phyloP scores from a whole-genome alignment of 1,140 invertebrate genomes.

The Danaus melanippus region DNA sequence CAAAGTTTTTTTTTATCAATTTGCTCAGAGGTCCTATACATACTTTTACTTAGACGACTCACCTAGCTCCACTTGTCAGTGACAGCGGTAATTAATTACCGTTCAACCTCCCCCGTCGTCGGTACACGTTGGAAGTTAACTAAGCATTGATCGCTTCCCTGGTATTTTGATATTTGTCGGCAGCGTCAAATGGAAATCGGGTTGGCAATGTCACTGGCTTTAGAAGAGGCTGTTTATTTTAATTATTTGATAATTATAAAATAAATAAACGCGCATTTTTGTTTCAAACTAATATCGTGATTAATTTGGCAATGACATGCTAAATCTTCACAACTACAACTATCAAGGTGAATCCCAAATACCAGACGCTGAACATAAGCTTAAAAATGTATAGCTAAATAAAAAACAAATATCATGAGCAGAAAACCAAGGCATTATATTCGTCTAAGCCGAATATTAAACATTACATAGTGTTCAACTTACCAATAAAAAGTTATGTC shows the following conservation, averaged over 20 bases:
- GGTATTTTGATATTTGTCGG: slow-evolving; percentile 24
- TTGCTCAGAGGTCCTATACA: slow-evolving; percentile 16
- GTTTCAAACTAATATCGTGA: too few relatives aligned
- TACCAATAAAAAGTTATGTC: too few relatives aligned
- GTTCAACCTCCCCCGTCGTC: slow-evolving; percentile 19
- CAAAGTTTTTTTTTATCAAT: slow-evolving; percentile 20
- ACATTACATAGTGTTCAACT: too few relatives aligned
- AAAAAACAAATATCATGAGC: too few relatives aligned
- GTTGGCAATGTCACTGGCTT: slow-evolving; percentile 10
- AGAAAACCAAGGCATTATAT: too few relatives aligned
- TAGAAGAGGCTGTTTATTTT: slow-evolving; percentile 8
- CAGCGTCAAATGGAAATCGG: slow-evolving; percentile 18
- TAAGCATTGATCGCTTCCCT: slow-evolving; percentile 21
- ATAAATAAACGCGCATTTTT: neutral
- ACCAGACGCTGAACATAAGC: too few relatives aligned
- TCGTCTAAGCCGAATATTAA: too few relatives aligned
- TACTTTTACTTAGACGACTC: slow-evolving; percentile 22
- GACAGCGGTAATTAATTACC: slow-evolving; percentile 35
- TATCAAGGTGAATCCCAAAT: too few relatives aligned
- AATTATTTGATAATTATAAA: slow-evolving; percentile 2
- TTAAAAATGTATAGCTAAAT: too few relatives aligned
- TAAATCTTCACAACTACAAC: too few relatives aligned
- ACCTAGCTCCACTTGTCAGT: slow-evolving; percentile 27
- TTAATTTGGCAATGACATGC: too few relatives aligned
- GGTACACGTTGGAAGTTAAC: slow-evolving; percentile 23